Percentiles rank a stretch among this genome's conserved stretches.
Evolutionary conservation across 2,113 vertebrate genomes (phyloP).

Genomic region (Hoplias malabaricus): DNA sequence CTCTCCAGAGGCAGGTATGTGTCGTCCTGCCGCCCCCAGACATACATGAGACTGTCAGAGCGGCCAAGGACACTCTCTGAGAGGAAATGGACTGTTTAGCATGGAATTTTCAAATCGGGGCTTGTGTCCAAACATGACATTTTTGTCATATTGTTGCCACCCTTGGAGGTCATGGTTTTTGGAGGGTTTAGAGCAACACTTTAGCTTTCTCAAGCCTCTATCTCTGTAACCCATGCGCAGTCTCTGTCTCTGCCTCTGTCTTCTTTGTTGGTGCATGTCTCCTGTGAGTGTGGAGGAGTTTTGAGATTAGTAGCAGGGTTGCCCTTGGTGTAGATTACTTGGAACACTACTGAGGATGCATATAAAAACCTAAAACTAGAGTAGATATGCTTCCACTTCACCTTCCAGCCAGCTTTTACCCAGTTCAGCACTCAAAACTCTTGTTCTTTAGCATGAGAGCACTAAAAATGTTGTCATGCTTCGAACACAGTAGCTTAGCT

Average conservation of each 20-base stretch:
- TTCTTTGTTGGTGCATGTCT: slow-evolving; percentile 53
- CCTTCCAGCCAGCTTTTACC: slow-evolving; percentile 19
- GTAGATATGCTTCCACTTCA: slow-evolving; percentile 12
- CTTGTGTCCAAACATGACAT: background rate
- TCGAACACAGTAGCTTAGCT: slow-evolving; percentile 2
- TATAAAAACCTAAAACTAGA: background rate
- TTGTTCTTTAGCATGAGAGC: slow-evolving; percentile 35
- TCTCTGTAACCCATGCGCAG: slow-evolving; percentile 6
- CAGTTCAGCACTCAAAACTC: background rate
- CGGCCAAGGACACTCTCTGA: background rate
- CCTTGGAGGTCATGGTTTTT: slow-evolving; percentile 15
- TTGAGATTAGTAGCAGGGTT: slow-evolving; percentile 13
- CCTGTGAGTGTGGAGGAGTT: slow-evolving; percentile 7
- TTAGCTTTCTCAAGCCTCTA: slow-evolving; percentile 17
- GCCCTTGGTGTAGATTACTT: slow-evolving; percentile 11
- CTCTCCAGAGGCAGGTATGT: slow-evolving; percentile 4
- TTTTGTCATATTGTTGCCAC: slow-evolving; percentile 1
- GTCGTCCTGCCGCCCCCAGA: slow-evolving; percentile 8
- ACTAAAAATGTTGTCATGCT: slow-evolving; percentile 6
- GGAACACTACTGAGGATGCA: background rate
- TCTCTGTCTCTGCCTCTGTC: slow-evolving; percentile 33
- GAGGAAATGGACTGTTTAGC: slow-evolving; percentile 32
- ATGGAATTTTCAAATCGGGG: background rate
- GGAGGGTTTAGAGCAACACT: slow-evolving; percentile 7
- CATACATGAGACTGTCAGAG: slow-evolving; percentile 7